Conservation (phyloP, 2,113 vertebrate genomes). For the Hippocampus barbouri region DNA sequence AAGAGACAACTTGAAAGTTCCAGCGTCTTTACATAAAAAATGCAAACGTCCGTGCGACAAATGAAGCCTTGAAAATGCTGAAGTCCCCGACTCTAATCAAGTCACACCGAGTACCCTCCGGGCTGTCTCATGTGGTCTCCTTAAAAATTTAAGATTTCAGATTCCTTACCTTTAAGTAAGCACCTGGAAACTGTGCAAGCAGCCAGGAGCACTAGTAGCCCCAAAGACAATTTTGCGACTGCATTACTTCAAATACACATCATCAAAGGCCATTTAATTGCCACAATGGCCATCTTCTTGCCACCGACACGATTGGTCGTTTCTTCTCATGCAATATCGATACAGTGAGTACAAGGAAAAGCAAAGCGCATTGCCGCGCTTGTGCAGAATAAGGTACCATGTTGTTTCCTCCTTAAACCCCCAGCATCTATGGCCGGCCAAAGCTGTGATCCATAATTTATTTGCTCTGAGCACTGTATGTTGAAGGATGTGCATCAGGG, state of each 20-base stretch:
- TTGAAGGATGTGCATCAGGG: not conserved
- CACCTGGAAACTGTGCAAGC: constrained; percentile 44
- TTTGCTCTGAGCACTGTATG: constrained; percentile 28
- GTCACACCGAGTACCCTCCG: constrained; percentile 11
- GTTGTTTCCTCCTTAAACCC: constrained; percentile 45
- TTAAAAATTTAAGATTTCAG: constrained; percentile 32
- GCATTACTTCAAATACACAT: constrained; percentile 6
- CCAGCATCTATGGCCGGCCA: constrained; percentile 19
- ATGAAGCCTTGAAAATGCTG: constrained; percentile 2
- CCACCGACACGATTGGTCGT: not conserved
- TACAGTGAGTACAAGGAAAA: not conserved
- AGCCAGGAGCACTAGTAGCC: constrained; percentile 19
- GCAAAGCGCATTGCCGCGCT: not conserved
- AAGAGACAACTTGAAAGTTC: not conserved
- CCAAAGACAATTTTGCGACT: constrained; percentile 3
- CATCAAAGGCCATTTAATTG: not conserved
- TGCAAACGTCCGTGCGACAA: not conserved
- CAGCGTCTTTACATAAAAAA: not conserved
- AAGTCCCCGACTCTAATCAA: not conserved
- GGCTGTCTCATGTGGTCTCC: constrained; percentile 29
- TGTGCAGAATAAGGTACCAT: not conserved
- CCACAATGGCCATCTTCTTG: not conserved
- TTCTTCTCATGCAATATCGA: not conserved
- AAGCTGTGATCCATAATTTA: constrained; percentile 59
- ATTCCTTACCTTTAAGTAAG: constrained; percentile 44